phyloP scores from a whole-genome alignment of 2,888 invertebrate species.

The Drosophila nigritarsus region DNA sequence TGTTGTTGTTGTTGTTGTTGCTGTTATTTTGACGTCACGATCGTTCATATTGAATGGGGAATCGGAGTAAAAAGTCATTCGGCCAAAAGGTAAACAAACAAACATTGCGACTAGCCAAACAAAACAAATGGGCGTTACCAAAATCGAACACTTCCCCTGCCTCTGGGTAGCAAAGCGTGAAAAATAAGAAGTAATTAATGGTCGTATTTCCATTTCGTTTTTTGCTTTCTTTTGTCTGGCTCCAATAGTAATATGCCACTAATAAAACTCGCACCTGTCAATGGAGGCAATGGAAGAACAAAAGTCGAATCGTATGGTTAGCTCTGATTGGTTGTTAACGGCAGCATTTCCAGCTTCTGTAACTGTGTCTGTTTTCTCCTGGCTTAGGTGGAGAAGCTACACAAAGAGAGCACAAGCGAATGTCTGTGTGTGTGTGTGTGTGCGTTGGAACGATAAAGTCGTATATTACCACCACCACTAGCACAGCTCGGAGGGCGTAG shows the following conservation, averaged over 20 bases:
- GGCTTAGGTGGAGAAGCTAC: conserved; percentile 32
- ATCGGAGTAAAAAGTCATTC: conserved; percentile 23
- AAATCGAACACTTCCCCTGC: conserved; percentile 55
- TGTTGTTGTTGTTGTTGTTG: conserved; percentile 17
- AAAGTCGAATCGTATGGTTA: conserved; percentile 35
- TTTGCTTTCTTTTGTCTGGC: conserved; percentile 73
- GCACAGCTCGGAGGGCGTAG: conserved; percentile 53
- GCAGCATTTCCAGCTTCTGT: conserved; percentile 54
- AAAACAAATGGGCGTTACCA: conserved; percentile 78
- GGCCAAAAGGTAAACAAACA: conserved; percentile 72
- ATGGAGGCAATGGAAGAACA: conserved; percentile 51
- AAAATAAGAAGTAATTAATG: conserved; percentile 71
- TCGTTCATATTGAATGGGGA: conserved; percentile 36
- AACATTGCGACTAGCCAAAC: conserved; percentile 61
- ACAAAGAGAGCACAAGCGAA: conserved; percentile 24
- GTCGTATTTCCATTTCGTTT: conserved; percentile 70
- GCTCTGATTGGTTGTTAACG: conserved; percentile 56
- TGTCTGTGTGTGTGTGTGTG: conserved; percentile 17
- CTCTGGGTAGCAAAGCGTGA: conserved; percentile 37
- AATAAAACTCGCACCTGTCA: conserved; percentile 75
- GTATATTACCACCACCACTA: conserved; percentile 50
- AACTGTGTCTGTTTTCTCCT: conserved; percentile 49
- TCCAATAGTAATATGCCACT: conserved; percentile 34
- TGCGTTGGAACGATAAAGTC: conserved; percentile 47
- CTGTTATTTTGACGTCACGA: conserved; percentile 38